Conservation (phyloP, 2,797 vertebrate genomes). For the Notolabrus celidotus region DNA sequence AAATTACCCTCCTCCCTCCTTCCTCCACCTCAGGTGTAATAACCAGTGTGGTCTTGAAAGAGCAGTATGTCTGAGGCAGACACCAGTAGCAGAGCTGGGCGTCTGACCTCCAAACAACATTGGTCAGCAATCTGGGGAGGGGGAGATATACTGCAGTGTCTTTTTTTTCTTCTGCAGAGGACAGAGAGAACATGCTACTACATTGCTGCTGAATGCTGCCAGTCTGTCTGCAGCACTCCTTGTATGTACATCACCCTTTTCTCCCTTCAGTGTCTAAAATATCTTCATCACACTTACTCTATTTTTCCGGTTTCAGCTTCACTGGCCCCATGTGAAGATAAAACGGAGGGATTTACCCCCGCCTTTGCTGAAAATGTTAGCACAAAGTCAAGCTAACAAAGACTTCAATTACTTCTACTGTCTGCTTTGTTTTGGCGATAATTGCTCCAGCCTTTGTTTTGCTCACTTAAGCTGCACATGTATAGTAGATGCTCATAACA, state of each 20-base stretch:
- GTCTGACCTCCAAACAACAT: constrained; percentile 81
- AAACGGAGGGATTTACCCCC: constrained; percentile 2
- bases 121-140: constrained; percentile 75
- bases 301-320: not conserved
- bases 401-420: constrained; percentile 9
- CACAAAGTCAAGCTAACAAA: constrained; percentile 16
- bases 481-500: not conserved
- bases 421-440: constrained; percentile 11
- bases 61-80: constrained; percentile 43
- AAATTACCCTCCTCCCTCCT: constrained; percentile 9
- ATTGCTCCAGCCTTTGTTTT: constrained; percentile 2
- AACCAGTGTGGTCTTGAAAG: constrained; percentile 26
- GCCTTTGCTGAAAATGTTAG: constrained; percentile 3
- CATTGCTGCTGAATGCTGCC: constrained; percentile 20
- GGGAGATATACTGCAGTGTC: constrained; percentile 71
- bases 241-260: constrained; percentile 1
- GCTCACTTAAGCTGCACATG: constrained; percentile 9
- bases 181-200: constrained; percentile 62
- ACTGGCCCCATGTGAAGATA: not conserved
- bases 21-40: constrained; percentile 28
- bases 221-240: constrained; percentile 20
- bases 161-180: constrained; percentile 55
- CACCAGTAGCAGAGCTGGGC: constrained; percentile 44
- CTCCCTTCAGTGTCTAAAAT: constrained; percentile 4
- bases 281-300: constrained; percentile 12